phyloP scores from a whole-genome alignment of 2,113 vertebrate genomes.

The Mus spicilegus region DNA sequence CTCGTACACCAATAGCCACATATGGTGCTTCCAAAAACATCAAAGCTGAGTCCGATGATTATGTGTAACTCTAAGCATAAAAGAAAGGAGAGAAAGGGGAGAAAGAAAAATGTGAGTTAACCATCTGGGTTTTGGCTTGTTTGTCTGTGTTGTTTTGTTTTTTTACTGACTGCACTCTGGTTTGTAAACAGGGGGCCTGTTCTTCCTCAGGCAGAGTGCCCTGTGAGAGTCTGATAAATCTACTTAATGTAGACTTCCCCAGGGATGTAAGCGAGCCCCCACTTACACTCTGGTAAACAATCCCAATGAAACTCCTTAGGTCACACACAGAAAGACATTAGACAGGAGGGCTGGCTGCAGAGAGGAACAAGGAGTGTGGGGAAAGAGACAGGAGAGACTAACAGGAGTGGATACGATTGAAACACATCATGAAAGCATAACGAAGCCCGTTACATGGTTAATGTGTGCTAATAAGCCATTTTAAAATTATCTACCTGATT shows the following conservation, averaged over 20 bases:
- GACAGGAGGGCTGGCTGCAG: too few relatives aligned
- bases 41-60: not conserved
- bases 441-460: not conserved
- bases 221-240: not conserved
- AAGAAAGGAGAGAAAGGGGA: not conserved
- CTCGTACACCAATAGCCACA: conserved; percentile 67
- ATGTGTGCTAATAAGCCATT: not conserved
- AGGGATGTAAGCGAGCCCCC: not conserved
- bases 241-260: not conserved
- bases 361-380: too few relatives aligned
- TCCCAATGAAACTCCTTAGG: not conserved
- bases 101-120: not conserved
- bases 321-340: not conserved
- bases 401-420: not conserved
- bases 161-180: not conserved
- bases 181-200: not conserved
- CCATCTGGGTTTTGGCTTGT: too few relatives aligned
- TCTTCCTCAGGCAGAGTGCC: not conserved
- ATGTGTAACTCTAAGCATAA: conserved; percentile 48
- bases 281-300: too few relatives aligned
- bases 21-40: conserved; percentile 57
- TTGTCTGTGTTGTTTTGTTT: not conserved
- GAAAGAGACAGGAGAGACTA: not conserved
- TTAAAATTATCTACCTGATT: not conserved
- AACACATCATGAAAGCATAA: not conserved